Percentiles rank a stretch among this genome's conserved stretches.
phyloP scores from a whole-genome alignment of 2,888 invertebrate genomes.

The Epinotia bilunana region DNA sequence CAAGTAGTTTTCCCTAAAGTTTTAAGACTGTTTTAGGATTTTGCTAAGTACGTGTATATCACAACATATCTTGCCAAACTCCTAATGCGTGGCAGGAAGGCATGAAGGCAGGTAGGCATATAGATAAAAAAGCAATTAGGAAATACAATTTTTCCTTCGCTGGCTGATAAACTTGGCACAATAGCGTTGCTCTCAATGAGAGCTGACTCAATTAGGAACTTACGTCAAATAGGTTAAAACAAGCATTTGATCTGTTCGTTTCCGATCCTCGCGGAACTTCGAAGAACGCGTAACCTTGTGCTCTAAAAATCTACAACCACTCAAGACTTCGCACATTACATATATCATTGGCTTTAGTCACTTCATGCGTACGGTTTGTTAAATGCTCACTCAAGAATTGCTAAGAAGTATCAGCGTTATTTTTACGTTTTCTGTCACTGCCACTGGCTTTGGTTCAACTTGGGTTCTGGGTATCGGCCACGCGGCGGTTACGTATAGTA shows the following conservation, averaged over 20 bases:
- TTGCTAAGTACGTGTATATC: slow-evolving; percentile 33
- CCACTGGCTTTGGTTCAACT: slow-evolving; percentile 35
- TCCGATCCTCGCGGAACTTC: slow-evolving; percentile 5
- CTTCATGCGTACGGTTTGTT: slow-evolving; percentile 28
- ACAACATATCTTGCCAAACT: slow-evolving; percentile 27
- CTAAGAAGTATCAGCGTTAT: slow-evolving; percentile 50
- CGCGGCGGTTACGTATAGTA: slow-evolving; percentile 49
- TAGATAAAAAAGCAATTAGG: slow-evolving; percentile 9
- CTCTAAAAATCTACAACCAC: slow-evolving; percentile 36
- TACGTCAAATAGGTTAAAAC: slow-evolving; percentile 10
- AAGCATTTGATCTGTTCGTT: neutral
- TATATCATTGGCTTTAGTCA: slow-evolving; percentile 42
- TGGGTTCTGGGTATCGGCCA: slow-evolving; percentile 47
- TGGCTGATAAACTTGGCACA: neutral
- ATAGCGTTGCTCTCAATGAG: neutral
- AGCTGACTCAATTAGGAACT: slow-evolving; percentile 5
- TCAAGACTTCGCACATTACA: slow-evolving; percentile 32
- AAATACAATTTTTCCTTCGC: neutral
- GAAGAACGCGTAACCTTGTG: slow-evolving; percentile 31
- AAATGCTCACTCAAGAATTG: slow-evolving; percentile 34
- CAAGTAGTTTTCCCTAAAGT: neutral
- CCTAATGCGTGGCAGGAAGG: slow-evolving; percentile 23
- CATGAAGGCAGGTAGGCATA: neutral
- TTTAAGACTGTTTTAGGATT: no score
- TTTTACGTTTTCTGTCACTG: slow-evolving; percentile 45